phyloP scores from a whole-genome alignment of 2,888 invertebrate species.

The Drosophila setosimentum region DNA sequence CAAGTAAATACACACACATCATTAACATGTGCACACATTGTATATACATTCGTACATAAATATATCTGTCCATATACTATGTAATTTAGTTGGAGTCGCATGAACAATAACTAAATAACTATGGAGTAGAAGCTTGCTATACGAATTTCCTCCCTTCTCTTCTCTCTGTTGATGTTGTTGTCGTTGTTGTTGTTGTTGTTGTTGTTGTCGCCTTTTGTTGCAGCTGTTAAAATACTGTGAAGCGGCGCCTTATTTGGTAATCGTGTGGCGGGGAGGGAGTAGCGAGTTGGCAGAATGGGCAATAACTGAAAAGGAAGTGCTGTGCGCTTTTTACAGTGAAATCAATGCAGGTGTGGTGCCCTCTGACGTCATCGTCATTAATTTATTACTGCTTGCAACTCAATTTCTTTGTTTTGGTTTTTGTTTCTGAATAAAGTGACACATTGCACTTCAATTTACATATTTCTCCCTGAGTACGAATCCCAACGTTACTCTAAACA shows the following conservation, averaged over 20 bases:
- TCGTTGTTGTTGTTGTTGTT: constrained; percentile 13
- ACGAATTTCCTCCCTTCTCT: constrained; percentile 6
- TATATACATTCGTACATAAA: background rate
- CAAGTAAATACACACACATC: constrained; percentile 18
- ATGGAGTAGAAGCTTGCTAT: constrained; percentile 10
- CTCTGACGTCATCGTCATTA: constrained; percentile 50
- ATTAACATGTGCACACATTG: background rate
- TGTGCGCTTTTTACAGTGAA: constrained; percentile 29
- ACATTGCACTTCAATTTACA: constrained; percentile 1
- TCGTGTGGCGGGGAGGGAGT: background rate
- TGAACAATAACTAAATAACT: constrained; percentile 23
- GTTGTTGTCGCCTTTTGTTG: constrained; percentile 35
- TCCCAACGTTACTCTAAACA: background rate
- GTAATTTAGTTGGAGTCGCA: constrained; percentile 5
- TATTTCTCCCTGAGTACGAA: no score
- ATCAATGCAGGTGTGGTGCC: constrained; percentile 69
- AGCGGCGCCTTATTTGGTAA: constrained; percentile 60
- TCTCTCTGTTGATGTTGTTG: background rate
- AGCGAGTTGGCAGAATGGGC: background rate
- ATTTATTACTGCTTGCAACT: constrained; percentile 3
- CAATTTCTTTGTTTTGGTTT: no score
- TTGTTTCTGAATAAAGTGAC: background rate
- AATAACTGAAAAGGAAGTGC: constrained; percentile 57
- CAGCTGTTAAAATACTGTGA: constrained; percentile 58
- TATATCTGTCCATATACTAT: background rate